Conservation (phyloP, 2,888 invertebrate genomes). For the Agonopterix alstromeriana region DNA sequence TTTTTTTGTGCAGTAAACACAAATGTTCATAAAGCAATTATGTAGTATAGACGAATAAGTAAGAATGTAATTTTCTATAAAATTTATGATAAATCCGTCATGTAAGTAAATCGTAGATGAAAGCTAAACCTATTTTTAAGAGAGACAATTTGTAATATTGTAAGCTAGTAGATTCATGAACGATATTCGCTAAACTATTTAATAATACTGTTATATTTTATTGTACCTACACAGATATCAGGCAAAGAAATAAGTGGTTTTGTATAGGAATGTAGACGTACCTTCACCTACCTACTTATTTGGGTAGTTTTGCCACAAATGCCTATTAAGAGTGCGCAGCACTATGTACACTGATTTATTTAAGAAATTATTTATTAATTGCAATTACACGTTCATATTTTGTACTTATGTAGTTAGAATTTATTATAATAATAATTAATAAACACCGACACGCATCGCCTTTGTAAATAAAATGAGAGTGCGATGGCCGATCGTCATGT, state of each 20-base stretch:
- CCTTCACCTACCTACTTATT: background rate
- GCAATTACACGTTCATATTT: constrained; percentile 12
- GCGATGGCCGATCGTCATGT: constrained; percentile 45
- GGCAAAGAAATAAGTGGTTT: too few relatives aligned
- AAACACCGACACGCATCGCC: constrained; percentile 35
- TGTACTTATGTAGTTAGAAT: constrained; percentile 13
- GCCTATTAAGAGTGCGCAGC: background rate
- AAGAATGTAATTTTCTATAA: constrained; percentile 20
- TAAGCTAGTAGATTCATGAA: constrained; percentile 5
- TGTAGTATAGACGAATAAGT: constrained; percentile 17
- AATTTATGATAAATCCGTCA: constrained; percentile 14
- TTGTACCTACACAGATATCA: too few relatives aligned
- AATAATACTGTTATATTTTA: background rate
- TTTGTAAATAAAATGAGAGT: constrained; percentile 54
- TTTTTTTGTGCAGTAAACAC: too few relatives aligned
- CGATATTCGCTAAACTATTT: background rate
- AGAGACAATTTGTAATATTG: constrained; percentile 6
- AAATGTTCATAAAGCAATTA: constrained; percentile 16
- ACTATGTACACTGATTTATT: background rate
- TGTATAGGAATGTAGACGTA: too few relatives aligned
- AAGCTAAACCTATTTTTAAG: constrained; percentile 7
- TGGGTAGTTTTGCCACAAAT: background rate
- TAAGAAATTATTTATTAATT: constrained; percentile 6
- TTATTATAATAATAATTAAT: constrained; percentile 14
- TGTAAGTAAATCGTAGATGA: constrained; percentile 4